A percentile compares a stretch with the other conserved stretches of the same genome.
phyloP scores from a whole-genome alignment of 2,888 invertebrate genomes.

The Brenthis daphne region DNA sequence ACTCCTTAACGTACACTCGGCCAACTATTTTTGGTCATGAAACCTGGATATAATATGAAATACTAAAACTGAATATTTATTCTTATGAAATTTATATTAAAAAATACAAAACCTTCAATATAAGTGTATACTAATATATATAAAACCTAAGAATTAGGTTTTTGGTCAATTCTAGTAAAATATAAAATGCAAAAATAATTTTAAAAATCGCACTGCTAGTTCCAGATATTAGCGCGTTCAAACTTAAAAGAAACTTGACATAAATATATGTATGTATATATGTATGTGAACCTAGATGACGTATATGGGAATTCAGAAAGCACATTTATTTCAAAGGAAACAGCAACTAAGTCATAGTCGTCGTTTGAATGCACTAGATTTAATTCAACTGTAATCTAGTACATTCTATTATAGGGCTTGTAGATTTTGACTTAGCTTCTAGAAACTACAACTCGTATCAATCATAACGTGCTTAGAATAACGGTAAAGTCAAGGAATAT shows the following conservation, averaged over 20 bases:
- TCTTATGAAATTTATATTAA: background rate
- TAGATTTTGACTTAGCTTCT: slow-evolving; percentile 13
- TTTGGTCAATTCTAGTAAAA: no score
- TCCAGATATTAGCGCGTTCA: no score
- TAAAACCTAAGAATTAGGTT: no score
- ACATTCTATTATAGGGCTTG: slow-evolving; percentile 6
- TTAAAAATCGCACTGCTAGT: no score
- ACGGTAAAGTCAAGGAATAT: no score
- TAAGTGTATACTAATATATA: no score
- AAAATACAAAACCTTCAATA: no score
- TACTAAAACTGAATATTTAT: background rate
- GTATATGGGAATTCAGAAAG: slow-evolving; percentile 1
- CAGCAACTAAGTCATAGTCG: slow-evolving; percentile 20
- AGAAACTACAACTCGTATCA: slow-evolving; percentile 5
- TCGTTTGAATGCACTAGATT: slow-evolving; percentile 20
- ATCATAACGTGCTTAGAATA: background rate
- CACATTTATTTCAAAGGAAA: slow-evolving; percentile 20
- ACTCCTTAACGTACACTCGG: slow-evolving; percentile 25
- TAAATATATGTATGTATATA: background rate
- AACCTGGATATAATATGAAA: background rate
- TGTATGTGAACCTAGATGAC: background rate
- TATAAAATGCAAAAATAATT: no score
- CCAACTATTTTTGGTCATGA: slow-evolving; percentile 8
- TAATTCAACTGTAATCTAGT: slow-evolving; percentile 10
- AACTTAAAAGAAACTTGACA: no score